Evolutionary conservation across 2,797 vertebrate species (phyloP).

Genomic region (Antennarius maculatus): DNA sequence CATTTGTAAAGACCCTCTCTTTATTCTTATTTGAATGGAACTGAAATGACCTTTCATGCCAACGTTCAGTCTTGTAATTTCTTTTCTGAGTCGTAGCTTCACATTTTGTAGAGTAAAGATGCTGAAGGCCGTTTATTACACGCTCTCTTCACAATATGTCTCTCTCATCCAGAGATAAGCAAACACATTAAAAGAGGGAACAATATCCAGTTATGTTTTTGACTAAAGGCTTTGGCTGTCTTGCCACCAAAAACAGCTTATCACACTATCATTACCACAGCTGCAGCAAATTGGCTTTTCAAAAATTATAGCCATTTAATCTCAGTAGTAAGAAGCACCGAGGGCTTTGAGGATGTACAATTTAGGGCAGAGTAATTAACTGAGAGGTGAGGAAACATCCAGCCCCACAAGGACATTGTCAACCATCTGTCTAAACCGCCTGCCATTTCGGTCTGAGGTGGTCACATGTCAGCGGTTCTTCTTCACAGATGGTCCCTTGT

Average conservation of each 20-base stretch:
- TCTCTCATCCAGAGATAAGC: conserved; percentile 36
- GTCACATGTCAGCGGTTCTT: conserved; percentile 61
- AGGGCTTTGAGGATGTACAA: conserved; percentile 1
- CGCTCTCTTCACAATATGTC: conserved; percentile 18
- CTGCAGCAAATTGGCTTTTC: conserved; percentile 17
- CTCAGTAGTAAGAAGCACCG: conserved; percentile 7
- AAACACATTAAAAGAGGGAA: conserved; percentile 41
- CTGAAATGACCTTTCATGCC: conserved; percentile 32
- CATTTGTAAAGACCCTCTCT: not conserved
- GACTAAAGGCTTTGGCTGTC: conserved; percentile 16
- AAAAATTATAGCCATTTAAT: conserved; percentile 8
- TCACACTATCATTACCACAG: conserved; percentile 30
- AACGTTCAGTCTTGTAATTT: conserved; percentile 25
- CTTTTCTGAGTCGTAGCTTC: conserved; percentile 34
- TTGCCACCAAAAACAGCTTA: conserved; percentile 19
- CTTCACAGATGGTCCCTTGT: conserved; percentile 58
- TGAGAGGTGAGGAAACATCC: conserved; percentile 22
- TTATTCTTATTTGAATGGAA: conserved; percentile 9
- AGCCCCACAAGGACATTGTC: conserved; percentile 23
- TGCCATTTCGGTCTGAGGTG: conserved; percentile 37
- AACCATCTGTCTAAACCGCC: conserved; percentile 34
- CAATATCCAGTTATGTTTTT: conserved; percentile 50
- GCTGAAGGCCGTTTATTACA: conserved; percentile 24
- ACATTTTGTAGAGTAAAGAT: conserved; percentile 15
- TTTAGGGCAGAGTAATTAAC: conserved; percentile 37